These are phyloP conservation scores for Suillia variegata DNA, from an alignment of 2,888 invertebrate species.

Conservation along the genomic window DNA sequence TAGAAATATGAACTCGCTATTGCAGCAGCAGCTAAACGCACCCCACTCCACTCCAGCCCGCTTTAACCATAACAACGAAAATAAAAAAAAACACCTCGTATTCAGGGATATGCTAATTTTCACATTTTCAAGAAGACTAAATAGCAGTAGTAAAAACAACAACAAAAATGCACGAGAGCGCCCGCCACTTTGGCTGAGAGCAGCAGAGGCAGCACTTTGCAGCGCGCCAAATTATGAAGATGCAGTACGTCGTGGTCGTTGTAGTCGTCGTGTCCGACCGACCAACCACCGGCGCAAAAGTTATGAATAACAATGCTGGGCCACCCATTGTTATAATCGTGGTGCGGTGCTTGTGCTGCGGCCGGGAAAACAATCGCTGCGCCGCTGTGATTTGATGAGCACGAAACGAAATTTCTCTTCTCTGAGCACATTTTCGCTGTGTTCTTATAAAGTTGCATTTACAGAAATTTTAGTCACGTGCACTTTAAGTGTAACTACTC, in stretches of 20 bases:
- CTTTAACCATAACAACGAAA: slow-evolving; percentile 15
- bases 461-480: no score
- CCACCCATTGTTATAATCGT: neutral
- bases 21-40: no score
- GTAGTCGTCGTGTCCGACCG: neutral
- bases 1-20: neutral
- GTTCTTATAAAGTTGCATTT: no score
- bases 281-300: neutral
- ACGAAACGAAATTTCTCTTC: no score
- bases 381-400: neutral
- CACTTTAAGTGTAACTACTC: no score
- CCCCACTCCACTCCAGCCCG: no score
- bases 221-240: neutral
- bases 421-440: no score
- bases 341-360: neutral
- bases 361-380: neutral
- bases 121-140: no score
- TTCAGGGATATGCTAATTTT: slow-evolving; percentile 54
- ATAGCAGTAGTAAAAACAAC: no score
- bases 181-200: slow-evolving; percentile 4
- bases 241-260: no score
- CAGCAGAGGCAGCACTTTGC: neutral
- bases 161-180: slow-evolving; percentile 4
- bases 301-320: neutral
- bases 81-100: slow-evolving; percentile 33